These are phyloP conservation scores for Tenthredo scrophulariae DNA, from an alignment of 2,888 invertebrate species.

Conservation along the genomic window DNA sequence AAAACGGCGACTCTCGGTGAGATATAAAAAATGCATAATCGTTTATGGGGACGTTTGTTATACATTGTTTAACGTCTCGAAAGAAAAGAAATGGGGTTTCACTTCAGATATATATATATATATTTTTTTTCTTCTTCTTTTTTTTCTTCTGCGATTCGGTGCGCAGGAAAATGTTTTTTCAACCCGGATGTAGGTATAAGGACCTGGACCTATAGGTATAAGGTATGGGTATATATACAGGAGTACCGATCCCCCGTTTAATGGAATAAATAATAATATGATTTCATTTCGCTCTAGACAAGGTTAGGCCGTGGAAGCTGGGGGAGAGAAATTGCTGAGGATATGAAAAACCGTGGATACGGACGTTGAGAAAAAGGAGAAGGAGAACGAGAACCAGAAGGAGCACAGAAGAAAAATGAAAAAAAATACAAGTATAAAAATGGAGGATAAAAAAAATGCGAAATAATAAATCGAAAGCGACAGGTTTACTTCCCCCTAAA, in stretches of 20 bases:
- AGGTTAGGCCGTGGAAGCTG: constrained; percentile 32
- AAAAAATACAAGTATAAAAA: background rate
- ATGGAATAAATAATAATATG: constrained; percentile 47
- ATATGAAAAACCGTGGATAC: constrained; percentile 34
- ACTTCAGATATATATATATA: too few species aligned
- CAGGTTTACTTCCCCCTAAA: constrained; percentile 46
- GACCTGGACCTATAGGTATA: background rate
- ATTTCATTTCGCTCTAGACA: constrained; percentile 46
- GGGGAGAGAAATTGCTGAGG: constrained; percentile 25
- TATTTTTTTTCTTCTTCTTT: background rate
- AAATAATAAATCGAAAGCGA: constrained; percentile 50
- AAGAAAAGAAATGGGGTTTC: constrained; percentile 17
- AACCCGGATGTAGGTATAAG: constrained; percentile 19
- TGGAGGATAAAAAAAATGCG: constrained; percentile 9
- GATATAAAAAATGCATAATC: constrained; percentile 34
- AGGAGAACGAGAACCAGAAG: background rate
- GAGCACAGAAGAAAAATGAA: background rate
- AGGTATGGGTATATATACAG: background rate
- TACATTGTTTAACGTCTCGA: constrained; percentile 18
- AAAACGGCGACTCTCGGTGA: background rate
- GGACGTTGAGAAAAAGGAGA: background rate
- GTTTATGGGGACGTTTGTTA: constrained; percentile 17
- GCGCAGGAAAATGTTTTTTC: background rate
- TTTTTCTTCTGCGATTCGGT: background rate
- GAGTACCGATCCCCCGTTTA: constrained; percentile 40